A percentile compares a stretch with the other conserved stretches of the same genome.
These are phyloP conservation scores for Hyperopisus bebe DNA, from an alignment of 2,113 vertebrate species.

Conservation along the genomic window DNA sequence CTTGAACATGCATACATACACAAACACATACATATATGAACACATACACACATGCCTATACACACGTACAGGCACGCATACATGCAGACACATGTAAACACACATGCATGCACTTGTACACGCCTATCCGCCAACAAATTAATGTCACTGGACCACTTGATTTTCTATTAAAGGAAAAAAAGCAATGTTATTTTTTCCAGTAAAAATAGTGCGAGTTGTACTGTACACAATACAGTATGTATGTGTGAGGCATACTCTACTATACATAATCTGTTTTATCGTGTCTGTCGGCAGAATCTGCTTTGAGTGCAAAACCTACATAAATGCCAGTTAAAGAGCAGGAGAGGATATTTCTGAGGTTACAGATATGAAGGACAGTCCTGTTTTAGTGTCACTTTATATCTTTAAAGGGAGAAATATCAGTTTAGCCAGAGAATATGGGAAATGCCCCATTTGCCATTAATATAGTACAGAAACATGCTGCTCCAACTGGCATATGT, in stretches of 20 bases:
- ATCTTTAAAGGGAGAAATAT: conserved; percentile 23
- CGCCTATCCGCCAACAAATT: not conserved
- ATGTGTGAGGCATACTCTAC: not conserved
- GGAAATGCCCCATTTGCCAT: conserved; percentile 11
- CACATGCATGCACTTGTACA: not conserved
- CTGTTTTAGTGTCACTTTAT: not conserved
- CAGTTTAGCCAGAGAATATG: conserved; percentile 27
- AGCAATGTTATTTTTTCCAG: not conserved
- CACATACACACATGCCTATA: not conserved
- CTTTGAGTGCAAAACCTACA: not conserved
- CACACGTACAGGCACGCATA: not conserved
- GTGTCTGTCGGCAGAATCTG: not conserved
- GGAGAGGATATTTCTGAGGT: conserved; percentile 19
- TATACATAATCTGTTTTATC: not conserved
- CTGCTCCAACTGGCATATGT: conserved; percentile 23
- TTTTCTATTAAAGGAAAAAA: not conserved
- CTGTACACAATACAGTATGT: not conserved
- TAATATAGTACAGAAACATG: conserved; percentile 39
- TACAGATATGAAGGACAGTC: conserved; percentile 17
- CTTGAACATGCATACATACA: no score
- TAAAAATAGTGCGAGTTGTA: not conserved
- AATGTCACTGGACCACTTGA: not conserved
- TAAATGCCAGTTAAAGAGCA: conserved; percentile 18
- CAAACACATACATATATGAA: not conserved
- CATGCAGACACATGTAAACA: not conserved